A percentile compares a stretch with the other conserved stretches of the same genome.
Evolutionary conservation across 2,888 invertebrate species (phyloP).

Genomic region (Netelia melanura): DNA sequence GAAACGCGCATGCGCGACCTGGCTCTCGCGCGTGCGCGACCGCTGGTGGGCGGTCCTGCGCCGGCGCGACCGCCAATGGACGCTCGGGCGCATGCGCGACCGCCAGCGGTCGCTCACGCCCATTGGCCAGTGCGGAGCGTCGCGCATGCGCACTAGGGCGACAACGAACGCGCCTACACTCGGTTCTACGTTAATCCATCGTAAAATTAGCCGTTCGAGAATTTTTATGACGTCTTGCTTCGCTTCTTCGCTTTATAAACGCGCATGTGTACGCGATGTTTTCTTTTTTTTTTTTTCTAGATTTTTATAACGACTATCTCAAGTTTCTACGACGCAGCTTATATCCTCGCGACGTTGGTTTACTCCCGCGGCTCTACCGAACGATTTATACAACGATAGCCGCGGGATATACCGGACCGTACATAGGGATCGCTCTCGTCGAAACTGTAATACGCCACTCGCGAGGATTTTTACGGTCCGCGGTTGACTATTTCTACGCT

Average conservation of each 20-base stretch:
- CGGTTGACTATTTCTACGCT: constrained; percentile 28
- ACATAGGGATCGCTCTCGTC: constrained; percentile 34
- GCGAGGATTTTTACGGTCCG: constrained; percentile 51
- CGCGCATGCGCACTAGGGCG: too few relatives aligned
- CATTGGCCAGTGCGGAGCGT: too few relatives aligned
- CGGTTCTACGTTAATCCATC: neutral
- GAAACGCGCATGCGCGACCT: neutral
- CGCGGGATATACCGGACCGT: constrained; percentile 9
- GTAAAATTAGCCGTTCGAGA: constrained; percentile 24
- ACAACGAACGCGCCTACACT: too few relatives aligned
- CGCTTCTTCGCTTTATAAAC: neutral
- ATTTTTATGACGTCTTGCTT: constrained; percentile 49
- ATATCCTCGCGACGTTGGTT: constrained; percentile 7
- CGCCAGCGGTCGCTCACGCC: too few relatives aligned
- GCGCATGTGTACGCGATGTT: neutral
- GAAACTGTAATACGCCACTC: constrained; percentile 45
- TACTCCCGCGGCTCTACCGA: constrained; percentile 31
- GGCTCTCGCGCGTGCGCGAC: neutral
- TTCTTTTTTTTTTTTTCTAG: constrained; percentile 26
- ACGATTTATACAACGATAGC: constrained; percentile 23
- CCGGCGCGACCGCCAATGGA: too few relatives aligned
- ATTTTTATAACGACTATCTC: constrained; percentile 45
- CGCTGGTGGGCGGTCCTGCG: too few relatives aligned
- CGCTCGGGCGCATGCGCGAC: too few relatives aligned
- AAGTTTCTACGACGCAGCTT: constrained; percentile 4